Percentiles rank a stretch among this genome's conserved stretches.
These are phyloP conservation scores for Pangasius sanitwongsei DNA, from an alignment of 2,797 vertebrate species.

Conservation along the genomic window DNA sequence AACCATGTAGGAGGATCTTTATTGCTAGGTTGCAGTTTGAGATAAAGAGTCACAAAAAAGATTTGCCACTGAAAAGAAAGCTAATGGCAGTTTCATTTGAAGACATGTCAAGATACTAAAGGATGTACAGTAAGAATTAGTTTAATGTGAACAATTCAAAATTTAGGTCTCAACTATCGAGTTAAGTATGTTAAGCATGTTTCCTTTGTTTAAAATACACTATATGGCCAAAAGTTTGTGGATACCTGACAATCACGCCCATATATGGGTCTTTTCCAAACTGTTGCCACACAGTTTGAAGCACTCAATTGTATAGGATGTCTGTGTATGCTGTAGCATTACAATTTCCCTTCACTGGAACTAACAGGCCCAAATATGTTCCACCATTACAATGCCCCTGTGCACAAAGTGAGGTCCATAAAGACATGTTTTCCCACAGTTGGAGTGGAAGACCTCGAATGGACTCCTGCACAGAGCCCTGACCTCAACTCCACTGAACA, in stretches of 20 bases:
- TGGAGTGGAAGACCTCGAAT: background rate
- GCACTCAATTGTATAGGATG: background rate
- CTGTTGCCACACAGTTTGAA: background rate
- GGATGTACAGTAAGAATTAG: background rate
- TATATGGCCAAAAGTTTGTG: background rate
- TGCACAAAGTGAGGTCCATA: background rate
- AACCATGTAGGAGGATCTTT: background rate
- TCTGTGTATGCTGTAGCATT: background rate
- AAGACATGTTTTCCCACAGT: background rate
- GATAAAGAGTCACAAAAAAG: background rate
- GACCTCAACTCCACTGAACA: background rate
- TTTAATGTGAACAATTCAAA: background rate
- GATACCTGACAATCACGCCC: background rate
- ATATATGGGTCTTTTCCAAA: background rate
- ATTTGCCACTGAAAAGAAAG: background rate
- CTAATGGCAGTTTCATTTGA: background rate
- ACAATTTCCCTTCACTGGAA: background rate
- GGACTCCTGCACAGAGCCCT: background rate
- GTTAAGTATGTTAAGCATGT: background rate
- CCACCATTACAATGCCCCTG: background rate
- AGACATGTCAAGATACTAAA: constrained; percentile 11
- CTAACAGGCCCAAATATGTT: background rate
- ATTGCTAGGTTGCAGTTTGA: background rate
- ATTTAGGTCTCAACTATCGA: background rate
- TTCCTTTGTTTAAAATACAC: background rate